phyloP scores from a whole-genome alignment of 2,888 invertebrate species.

The Eupeodes luniger region DNA sequence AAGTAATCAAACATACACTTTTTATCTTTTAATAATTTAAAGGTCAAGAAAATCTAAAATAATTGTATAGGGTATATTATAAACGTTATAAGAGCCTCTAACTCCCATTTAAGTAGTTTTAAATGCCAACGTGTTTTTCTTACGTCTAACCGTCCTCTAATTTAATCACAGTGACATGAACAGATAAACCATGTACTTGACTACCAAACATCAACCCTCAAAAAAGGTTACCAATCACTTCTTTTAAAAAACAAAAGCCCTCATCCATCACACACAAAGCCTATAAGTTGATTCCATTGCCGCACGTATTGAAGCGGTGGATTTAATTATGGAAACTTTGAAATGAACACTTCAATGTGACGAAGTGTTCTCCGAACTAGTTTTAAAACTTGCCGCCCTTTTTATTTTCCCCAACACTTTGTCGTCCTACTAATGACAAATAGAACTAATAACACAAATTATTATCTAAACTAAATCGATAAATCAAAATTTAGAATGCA shows the following conservation, averaged over 20 bases:
- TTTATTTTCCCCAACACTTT: background rate
- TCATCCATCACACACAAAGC: background rate
- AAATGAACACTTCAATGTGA: slow-evolving; percentile 1
- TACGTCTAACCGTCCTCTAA: background rate
- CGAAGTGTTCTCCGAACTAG: background rate
- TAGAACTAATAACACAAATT: background rate
- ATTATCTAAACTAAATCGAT: slow-evolving; percentile 11
- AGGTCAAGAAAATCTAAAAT: no score
- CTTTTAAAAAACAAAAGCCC: background rate
- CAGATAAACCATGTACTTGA: slow-evolving; percentile 29
- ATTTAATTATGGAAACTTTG: background rate
- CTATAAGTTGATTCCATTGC: slow-evolving; percentile 10
- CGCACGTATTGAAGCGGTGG: background rate
- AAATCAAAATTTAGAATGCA: background rate
- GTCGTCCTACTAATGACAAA: background rate
- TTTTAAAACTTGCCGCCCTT: slow-evolving; percentile 15
- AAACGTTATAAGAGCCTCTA: no score
- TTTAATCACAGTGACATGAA: slow-evolving; percentile 2
- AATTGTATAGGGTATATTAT: no score
- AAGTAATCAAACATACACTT: no score
- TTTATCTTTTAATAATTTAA: no score
- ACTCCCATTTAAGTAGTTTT: no score
- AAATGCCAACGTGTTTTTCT: background rate
- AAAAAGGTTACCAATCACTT: slow-evolving; percentile 17
- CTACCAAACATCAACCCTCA: slow-evolving; percentile 1